phyloP scores from a whole-genome alignment of 2,113 vertebrate species.

The Genyomyrus donnyi region DNA sequence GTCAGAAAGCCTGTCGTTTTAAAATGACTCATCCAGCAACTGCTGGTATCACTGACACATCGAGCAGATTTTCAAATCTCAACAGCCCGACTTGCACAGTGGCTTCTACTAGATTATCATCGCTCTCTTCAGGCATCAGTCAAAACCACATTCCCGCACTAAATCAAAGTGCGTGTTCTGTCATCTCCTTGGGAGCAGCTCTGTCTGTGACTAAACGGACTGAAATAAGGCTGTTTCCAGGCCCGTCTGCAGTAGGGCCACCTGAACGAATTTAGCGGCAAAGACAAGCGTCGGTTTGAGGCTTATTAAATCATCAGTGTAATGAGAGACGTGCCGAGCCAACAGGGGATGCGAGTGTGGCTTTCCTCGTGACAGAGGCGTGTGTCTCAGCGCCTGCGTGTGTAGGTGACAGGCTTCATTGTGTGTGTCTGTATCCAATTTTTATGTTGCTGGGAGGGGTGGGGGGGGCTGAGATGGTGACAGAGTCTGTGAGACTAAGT shows the following conservation, averaged over 20 bases:
- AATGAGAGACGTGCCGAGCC: not conserved
- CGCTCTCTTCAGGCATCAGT: not conserved
- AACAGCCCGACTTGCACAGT: not conserved
- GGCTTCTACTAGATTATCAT: not conserved
- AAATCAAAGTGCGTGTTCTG: not conserved
- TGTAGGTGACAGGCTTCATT: not conserved
- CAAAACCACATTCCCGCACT: not conserved
- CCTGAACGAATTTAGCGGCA: not conserved
- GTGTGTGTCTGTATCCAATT: not conserved
- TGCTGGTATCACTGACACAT: not conserved
- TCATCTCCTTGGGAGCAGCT: not conserved
- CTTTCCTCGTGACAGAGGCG: not conserved
- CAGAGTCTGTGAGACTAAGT: not conserved
- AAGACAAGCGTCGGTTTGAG: not conserved
- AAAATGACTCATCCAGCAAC: constrained; percentile 24
- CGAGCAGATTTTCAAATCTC: not conserved
- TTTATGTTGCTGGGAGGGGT: not conserved
- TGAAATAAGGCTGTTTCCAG: not conserved
- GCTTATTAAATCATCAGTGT: not conserved
- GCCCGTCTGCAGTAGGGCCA: not conserved
- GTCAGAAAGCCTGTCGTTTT: constrained; percentile 32
- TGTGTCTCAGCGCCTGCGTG: not conserved
- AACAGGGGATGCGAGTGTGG: not conserved
- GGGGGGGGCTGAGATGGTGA: not conserved
- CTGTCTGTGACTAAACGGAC: not conserved